phyloP scores from a whole-genome alignment of 2,113 vertebrate species.

The Oriolus oriolus region DNA sequence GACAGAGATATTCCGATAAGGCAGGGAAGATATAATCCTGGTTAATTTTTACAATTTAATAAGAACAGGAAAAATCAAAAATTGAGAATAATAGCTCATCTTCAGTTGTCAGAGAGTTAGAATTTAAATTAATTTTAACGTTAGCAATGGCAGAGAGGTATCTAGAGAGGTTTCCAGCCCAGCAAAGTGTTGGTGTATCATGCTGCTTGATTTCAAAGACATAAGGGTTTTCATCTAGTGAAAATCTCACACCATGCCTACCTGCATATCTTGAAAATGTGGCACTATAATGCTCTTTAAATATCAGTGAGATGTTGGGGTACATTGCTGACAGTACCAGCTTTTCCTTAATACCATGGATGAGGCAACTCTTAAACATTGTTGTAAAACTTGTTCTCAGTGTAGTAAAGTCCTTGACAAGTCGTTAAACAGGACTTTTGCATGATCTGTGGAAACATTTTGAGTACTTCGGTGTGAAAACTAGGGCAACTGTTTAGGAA shows the following conservation, averaged over 20 bases:
- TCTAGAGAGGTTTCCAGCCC: not conserved
- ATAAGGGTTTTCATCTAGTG: not conserved
- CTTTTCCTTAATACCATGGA: not conserved
- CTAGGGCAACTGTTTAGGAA: not conserved
- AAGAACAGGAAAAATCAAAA: not conserved
- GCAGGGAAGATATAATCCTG: not conserved
- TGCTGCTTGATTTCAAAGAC: not conserved
- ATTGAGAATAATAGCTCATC: not conserved
- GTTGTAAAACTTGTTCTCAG: not conserved
- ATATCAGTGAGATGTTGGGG: not conserved
- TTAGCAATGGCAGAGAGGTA: not conserved
- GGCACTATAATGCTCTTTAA: not conserved
- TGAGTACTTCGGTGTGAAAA: not conserved
- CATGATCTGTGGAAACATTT: not conserved
- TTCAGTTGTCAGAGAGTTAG: not conserved
- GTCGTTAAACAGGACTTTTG: not conserved
- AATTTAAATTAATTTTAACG: not conserved
- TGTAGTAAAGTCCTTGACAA: not conserved
- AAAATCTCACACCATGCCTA: not conserved
- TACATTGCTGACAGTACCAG: not conserved
- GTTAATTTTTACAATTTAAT: not conserved
- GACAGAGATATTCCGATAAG: not conserved
- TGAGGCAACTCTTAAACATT: not conserved
- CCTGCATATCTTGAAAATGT: not conserved
- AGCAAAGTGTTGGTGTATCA: fast-evolving